Base-by-base conservation (phyloP, 2,888 invertebrate species). In the Parnassius glacialis region DNA sequence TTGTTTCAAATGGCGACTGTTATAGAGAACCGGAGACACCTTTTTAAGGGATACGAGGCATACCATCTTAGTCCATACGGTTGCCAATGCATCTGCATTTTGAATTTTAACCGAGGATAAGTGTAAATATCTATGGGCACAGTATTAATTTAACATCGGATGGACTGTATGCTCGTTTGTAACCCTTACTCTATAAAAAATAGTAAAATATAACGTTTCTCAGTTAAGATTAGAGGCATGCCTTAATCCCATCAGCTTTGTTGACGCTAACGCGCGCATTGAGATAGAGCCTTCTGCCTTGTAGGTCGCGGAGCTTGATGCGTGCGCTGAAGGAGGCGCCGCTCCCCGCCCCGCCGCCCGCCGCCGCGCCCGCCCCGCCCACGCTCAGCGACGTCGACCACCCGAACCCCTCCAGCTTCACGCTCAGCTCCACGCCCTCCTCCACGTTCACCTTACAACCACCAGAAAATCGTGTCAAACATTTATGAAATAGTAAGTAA, bases 341-440 rank as follows among this genome's bases (percentile, higher is more conserved):
- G 42, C 75, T 74, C 10, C 64, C 68, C 10, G 66, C 65, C 84
- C 67, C 94, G 92, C 65, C 96, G 87, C 41, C 94, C 93, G 11
- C 93, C 85, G 13, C 75, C 68, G 80, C 83, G 52, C 84, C 86
- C 42, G 71, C 72, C 13, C 73, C 70, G 54, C 87, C 87, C 67
- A 93, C 91, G 62, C 87, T 84, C 62, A 97, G 86, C 54, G 94
- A 93, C 5, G 94, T 94, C 44, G 94, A 94, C 57, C 94, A 93
- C 1, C 94, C 94, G 86, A 98, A 98, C 65, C 96, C 96, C 74
- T 99, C 98, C 65, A 98, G 86, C 59, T 94, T 94, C 59, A 98
- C 93, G 62, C 93, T 93, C 41, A 98, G 85, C 76, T 96, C 95
- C 42, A 97, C 90, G 2, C 93, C 92, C 68, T 95, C 93, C 57